Percentiles rank a stretch among this genome's conserved stretches.
These are phyloP conservation scores for Ephialtes manifestator DNA, from an alignment of 2,888 invertebrate species.

Conservation along the genomic window DNA sequence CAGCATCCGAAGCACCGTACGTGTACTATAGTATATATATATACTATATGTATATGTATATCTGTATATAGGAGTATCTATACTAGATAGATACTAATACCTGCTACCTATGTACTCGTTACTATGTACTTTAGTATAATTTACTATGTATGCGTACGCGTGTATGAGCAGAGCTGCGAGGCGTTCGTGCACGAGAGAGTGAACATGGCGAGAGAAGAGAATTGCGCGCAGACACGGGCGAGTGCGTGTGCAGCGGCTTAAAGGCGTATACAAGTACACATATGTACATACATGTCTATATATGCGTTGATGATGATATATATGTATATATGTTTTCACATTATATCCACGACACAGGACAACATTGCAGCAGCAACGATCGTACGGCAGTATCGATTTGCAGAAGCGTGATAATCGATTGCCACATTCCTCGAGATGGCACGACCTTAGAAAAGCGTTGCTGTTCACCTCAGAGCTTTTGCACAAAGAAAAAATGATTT, in stretches of 20 bases:
- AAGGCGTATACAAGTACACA: constrained; percentile 62
- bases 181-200: constrained; percentile 68
- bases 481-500: not conserved
- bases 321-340: constrained; percentile 2
- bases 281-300: constrained; percentile 3
- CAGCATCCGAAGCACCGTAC: constrained; percentile 17
- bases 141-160: constrained; percentile 53
- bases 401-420: constrained; percentile 84
- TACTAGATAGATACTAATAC: constrained; percentile 1
- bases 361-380: constrained; percentile 36
- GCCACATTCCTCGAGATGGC: constrained; percentile 83
- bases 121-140: constrained; percentile 46
- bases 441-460: constrained; percentile 57
- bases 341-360: constrained; percentile 35
- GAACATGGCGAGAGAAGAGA: constrained; percentile 66
- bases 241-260: constrained; percentile 65
- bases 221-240: constrained; percentile 66
- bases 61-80: not conserved
- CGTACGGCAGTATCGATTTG: constrained; percentile 81
- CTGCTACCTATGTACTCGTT: constrained; percentile 31
- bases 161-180: constrained; percentile 57
- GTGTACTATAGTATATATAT: constrained; percentile 4
- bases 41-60: not conserved
- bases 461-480: constrained; percentile 3
- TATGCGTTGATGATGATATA: constrained; percentile 22